Percentiles rank a stretch among this genome's conserved stretches.
Conservation (phyloP, 30 jellyfish, hydroid and myxozoan species). For the Nemopilema nomurai region DNA sequence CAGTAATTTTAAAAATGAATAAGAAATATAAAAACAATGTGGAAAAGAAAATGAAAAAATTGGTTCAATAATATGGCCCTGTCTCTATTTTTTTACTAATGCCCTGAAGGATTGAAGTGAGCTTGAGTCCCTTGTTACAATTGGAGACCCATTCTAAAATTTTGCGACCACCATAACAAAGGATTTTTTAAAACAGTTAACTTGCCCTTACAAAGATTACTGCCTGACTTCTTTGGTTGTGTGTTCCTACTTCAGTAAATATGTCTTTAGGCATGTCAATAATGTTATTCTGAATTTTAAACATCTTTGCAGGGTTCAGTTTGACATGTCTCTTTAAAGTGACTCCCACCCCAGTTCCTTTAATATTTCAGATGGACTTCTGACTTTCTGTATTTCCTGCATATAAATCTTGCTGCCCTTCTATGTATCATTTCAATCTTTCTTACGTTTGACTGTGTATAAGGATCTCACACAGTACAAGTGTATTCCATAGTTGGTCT, state of each 20-base stretch:
- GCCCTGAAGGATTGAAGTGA: background rate
- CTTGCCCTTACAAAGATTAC: slow-evolving; percentile 32
- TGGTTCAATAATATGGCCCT: background rate
- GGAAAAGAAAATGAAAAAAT: background rate
- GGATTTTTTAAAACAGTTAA: slow-evolving; percentile 23
- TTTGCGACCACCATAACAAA: slow-evolving; percentile 30
- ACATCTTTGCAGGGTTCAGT: slow-evolving; percentile 14
- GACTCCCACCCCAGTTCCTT: slow-evolving; percentile 52
- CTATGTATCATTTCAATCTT: slow-evolving; percentile 25
- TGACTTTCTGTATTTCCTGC: too few species aligned
- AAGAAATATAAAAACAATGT: too few species aligned
- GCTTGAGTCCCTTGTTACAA: background rate
- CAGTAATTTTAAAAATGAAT: background rate
- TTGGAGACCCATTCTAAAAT: slow-evolving; percentile 21
- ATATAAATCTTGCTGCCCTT: too few species aligned
- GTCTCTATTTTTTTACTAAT: too few species aligned
- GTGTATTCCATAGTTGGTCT: slow-evolving; percentile 53
- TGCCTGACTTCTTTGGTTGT: slow-evolving; percentile 20
- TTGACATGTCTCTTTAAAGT: slow-evolving; percentile 20
- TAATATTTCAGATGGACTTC: slow-evolving; percentile 52
- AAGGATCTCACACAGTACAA: slow-evolving; percentile 56
- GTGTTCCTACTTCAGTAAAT: slow-evolving; percentile 25
- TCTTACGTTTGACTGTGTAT: slow-evolving; percentile 25
- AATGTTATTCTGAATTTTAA: slow-evolving; percentile 30
- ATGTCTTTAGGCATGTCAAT: slow-evolving; percentile 23